Evolutionary conservation across 2,888 invertebrate genomes (phyloP).

Genomic region (Podabrus alpinus): DNA sequence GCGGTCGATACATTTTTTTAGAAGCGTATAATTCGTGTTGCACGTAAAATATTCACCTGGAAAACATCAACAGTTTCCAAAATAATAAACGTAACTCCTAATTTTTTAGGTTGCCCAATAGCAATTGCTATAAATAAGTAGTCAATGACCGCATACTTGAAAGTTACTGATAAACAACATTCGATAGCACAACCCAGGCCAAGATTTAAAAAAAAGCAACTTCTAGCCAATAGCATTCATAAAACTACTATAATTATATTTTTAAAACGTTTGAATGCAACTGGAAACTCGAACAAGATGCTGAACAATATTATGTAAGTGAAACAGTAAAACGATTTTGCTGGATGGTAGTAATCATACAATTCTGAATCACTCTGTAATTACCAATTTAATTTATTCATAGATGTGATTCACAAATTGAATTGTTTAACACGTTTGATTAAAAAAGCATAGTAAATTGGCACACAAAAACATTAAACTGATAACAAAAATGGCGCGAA

Average conservation of each 20-base stretch:
- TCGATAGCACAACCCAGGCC: conserved; percentile 19
- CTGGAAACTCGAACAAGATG: not conserved
- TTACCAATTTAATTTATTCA: not conserved
- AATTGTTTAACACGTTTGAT: not conserved
- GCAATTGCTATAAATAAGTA: conserved; percentile 37
- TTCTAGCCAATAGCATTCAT: conserved; percentile 8
- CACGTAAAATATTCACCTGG: conserved; percentile 31
- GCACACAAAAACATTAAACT: not conserved
- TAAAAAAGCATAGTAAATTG: not conserved
- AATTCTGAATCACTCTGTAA: not conserved
- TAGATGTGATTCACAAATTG: not conserved
- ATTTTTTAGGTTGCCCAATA: conserved; percentile 39
- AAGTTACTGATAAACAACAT: conserved; percentile 28
- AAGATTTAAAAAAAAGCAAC: conserved; percentile 6
- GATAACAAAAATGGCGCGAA: not conserved
- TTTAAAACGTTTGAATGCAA: not conserved
- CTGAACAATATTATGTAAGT: not conserved
- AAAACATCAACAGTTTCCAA: conserved; percentile 23
- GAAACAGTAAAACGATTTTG: not conserved
- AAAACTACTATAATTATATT: not conserved
- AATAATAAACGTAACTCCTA: conserved; percentile 37
- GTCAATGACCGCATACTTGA: conserved; percentile 40
- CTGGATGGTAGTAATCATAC: not conserved
- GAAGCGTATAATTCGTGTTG: not conserved
- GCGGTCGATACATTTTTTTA: not conserved